phyloP scores from a whole-genome alignment of 1,140 invertebrate genomes.

The Acromyrmex charruanus region DNA sequence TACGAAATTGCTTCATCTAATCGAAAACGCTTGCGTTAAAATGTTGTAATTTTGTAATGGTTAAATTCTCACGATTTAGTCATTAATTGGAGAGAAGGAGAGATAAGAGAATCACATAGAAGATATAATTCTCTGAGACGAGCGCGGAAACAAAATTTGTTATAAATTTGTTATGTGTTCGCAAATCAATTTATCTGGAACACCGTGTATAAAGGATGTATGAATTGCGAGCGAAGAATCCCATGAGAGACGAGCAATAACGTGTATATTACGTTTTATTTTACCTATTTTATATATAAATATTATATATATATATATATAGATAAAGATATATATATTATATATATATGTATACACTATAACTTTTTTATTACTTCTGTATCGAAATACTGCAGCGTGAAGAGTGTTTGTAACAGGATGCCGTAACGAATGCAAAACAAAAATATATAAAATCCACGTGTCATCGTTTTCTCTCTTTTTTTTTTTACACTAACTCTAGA shows the following conservation, averaged over 20 bases:
- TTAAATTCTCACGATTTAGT: not conserved
- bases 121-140: not conserved
- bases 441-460: constrained; percentile 64
- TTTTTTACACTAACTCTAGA: constrained; percentile 67
- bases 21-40: constrained; percentile 4
- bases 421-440: constrained; percentile 64
- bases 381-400: constrained; percentile 73
- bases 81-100: not conserved
- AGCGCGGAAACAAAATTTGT: not conserved
- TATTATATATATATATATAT: constrained; percentile 75
- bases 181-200: not conserved
- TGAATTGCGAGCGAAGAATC: constrained; percentile 26
- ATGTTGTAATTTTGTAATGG: not conserved
- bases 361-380: constrained; percentile 81
- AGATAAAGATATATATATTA: constrained; percentile 58
- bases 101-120: not conserved
- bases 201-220: not conserved
- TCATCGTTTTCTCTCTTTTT: constrained; percentile 52
- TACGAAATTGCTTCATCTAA: not conserved
- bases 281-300: constrained; percentile 60
- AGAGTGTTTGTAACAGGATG: constrained; percentile 79
- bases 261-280: constrained; percentile 47
- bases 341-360: constrained; percentile 78
- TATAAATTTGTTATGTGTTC: not conserved
- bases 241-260: constrained; percentile 40